These are phyloP conservation scores for Ursus arctos DNA, from an alignment of 2,113 vertebrate genomes.

Conservation along the genomic window DNA sequence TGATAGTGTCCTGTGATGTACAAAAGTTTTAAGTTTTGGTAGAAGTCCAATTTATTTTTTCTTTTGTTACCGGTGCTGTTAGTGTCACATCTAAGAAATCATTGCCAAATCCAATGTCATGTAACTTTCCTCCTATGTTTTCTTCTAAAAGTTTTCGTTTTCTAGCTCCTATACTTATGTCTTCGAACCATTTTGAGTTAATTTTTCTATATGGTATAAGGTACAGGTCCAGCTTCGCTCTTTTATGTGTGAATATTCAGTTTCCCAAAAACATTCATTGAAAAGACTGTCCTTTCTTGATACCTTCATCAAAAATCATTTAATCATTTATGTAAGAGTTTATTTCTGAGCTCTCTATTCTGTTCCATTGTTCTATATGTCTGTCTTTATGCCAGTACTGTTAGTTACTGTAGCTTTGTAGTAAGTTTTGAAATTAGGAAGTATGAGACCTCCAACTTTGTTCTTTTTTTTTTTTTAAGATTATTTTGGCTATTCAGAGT, in stretches of 20 bases:
- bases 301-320: neutral
- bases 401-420: neutral
- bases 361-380: neutral
- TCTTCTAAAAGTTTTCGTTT: neutral
- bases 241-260: neutral
- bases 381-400: neutral
- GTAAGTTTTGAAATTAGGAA: neutral
- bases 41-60: neutral
- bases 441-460: neutral
- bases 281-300: neutral
- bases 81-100: neutral
- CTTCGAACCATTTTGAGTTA: neutral
- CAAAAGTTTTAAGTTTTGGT: neutral
- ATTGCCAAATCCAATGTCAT: no score
- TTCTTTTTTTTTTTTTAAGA: neutral
- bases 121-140: neutral
- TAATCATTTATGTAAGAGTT: neutral
- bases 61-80: neutral
- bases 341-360: neutral
- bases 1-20: neutral
- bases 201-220: neutral
- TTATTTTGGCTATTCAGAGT: neutral
- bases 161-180: neutral
- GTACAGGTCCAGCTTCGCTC: neutral
- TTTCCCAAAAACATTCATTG: neutral